phyloP scores from a whole-genome alignment of 2,113 vertebrate species.

The Caranx ignobilis region DNA sequence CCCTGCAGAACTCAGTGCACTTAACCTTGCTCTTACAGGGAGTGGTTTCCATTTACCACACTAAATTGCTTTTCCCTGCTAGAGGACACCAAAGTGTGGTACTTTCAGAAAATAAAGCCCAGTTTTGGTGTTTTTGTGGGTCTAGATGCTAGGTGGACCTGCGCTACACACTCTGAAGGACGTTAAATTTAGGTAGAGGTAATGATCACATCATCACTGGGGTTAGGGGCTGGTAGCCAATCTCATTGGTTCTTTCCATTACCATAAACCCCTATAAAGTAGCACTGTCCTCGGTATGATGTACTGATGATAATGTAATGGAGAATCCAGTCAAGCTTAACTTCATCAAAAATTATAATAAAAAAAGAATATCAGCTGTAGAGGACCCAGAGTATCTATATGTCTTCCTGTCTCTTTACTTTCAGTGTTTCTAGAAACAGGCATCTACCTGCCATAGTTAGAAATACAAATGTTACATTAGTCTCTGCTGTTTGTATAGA shows the following conservation, averaged over 20 bases:
- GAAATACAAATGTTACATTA: conserved; percentile 14
- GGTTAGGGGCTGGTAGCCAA: not conserved
- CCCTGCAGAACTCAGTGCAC: not conserved
- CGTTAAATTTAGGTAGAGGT: not conserved
- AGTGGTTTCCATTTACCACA: not conserved
- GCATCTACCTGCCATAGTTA: conserved; percentile 12
- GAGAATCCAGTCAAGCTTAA: not conserved
- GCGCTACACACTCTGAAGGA: not conserved
- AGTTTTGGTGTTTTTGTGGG: not conserved
- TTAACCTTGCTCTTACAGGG: not conserved
- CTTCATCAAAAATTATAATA: not conserved
- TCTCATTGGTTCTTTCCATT: not conserved
- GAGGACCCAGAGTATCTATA: not conserved
- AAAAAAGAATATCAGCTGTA: not conserved
- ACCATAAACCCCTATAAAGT: not conserved
- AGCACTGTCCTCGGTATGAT: not conserved
- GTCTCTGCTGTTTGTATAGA: conserved; percentile 19
- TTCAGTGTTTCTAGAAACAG: not conserved
- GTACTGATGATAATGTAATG: conserved; percentile 3
- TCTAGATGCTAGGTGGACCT: conserved; percentile 5
- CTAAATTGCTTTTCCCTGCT: not conserved
- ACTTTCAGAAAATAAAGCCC: conserved; percentile 1
- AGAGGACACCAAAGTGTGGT: not conserved
- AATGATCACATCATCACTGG: not conserved
- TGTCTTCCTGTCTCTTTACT: not conserved